Conservation (phyloP, 2,888 invertebrate species). For the Sisyra nigra region DNA sequence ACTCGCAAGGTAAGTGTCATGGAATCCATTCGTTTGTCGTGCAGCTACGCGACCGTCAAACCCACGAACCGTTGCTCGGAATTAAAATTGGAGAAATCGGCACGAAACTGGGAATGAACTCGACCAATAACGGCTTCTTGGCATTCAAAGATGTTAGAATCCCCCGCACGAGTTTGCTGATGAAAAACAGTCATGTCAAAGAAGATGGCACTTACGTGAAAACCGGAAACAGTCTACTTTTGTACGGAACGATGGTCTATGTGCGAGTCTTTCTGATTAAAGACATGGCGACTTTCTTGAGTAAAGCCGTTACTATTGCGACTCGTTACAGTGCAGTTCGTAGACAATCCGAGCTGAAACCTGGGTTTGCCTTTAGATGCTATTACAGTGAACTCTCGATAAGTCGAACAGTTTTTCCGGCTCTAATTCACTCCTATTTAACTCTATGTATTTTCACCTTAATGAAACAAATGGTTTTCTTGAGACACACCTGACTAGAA, state of each 20-base stretch:
- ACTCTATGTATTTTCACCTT: no score
- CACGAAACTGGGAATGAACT: slow-evolving; percentile 83
- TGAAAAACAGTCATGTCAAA: slow-evolving; percentile 80
- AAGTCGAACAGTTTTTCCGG: no score
- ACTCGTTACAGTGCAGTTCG: slow-evolving; percentile 81
- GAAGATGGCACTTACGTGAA: slow-evolving; percentile 76
- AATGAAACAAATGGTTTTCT: no score
- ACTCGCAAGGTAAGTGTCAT: slow-evolving; percentile 64
- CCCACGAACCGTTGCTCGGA: slow-evolving; percentile 72
- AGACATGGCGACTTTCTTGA: slow-evolving; percentile 60
- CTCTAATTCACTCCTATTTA: no score
- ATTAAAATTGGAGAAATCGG: slow-evolving; percentile 92
- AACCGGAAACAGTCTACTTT: slow-evolving; percentile 66
- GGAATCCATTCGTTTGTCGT: slow-evolving; percentile 91
- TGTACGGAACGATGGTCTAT: slow-evolving; percentile 89
- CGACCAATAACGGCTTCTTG: slow-evolving; percentile 85
- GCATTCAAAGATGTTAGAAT: slow-evolving; percentile 77
- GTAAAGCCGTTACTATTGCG: slow-evolving; percentile 77
- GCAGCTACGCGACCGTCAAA: slow-evolving; percentile 74
- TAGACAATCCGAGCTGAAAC: slow-evolving; percentile 72
- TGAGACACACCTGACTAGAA: no score
- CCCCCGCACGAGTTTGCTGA: slow-evolving; percentile 80
- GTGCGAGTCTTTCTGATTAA: slow-evolving; percentile 73
- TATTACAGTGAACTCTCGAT: no score
- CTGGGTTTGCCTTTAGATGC: no score